These are phyloP conservation scores for Ovis aries DNA, from an alignment of 2,113 vertebrate genomes.

Conservation along the genomic window ARS-UI_Ramb_v3.0 NC_056072.1:49179501-49180000, in stretches of 20 bases:
- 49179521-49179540: too few relatives aligned
- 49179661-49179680: not conserved
- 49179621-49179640: not conserved
- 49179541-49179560: too few relatives aligned
- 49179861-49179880: not conserved
- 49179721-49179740: not conserved
- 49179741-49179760: not conserved
- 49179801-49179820: not conserved
- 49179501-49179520: too few relatives aligned
- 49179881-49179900: not conserved
- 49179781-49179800: not conserved
- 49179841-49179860: not conserved
- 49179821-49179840: not conserved
- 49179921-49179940: not conserved
- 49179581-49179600: too few relatives aligned
- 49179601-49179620: not conserved
- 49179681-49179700: not conserved
- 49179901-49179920: not conserved
- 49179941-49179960: not conserved
- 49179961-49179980: not conserved
- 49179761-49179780: not conserved
- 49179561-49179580: too few relatives aligned
- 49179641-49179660: not conserved
- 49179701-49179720: not conserved
- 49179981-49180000: not conserved